These are phyloP conservation scores for Listronotus oregonensis DNA, from an alignment of 1,140 invertebrate genomes.

Conservation along the genomic window DNA sequence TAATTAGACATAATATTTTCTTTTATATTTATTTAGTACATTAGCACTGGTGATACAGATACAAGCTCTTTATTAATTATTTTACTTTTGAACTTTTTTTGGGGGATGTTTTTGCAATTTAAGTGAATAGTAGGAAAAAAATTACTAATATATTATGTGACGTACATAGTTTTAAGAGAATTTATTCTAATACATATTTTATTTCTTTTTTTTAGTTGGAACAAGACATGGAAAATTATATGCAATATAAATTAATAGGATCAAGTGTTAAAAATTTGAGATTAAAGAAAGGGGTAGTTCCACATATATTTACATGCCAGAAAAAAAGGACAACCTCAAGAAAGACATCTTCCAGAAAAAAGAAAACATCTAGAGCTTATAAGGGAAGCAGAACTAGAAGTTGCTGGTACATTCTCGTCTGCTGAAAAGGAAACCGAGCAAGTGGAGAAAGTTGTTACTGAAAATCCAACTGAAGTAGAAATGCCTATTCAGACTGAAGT, in stretches of 20 bases:
- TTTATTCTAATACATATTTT: neutral
- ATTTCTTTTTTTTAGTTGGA: neutral
- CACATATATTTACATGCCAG: neutral
- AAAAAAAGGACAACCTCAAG: neutral
- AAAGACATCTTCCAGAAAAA: conserved; percentile 4
- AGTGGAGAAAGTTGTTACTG: neutral
- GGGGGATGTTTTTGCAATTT: neutral
- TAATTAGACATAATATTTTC: no score
- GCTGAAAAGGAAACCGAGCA: neutral
- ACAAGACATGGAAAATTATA: conserved; percentile 2
- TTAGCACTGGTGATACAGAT: no score
- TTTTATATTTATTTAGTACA: no score
- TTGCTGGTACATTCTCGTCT: neutral
- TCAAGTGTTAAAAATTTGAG: neutral
- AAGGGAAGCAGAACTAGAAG: conserved; percentile 2
- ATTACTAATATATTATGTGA: neutral
- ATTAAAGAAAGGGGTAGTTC: no score
- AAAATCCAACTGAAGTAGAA: neutral
- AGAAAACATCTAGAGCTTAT: neutral
- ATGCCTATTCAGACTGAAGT: neutral
- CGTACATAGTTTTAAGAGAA: neutral
- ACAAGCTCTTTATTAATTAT: no score
- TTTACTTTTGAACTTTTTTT: neutral
- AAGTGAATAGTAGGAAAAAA: no score
- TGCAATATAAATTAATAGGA: conserved; percentile 2